Evolutionary conservation across 2,888 invertebrate genomes (phyloP), one percentile per base, ranked within the genome.

Genomic region (Phengaris alcon): DNA sequence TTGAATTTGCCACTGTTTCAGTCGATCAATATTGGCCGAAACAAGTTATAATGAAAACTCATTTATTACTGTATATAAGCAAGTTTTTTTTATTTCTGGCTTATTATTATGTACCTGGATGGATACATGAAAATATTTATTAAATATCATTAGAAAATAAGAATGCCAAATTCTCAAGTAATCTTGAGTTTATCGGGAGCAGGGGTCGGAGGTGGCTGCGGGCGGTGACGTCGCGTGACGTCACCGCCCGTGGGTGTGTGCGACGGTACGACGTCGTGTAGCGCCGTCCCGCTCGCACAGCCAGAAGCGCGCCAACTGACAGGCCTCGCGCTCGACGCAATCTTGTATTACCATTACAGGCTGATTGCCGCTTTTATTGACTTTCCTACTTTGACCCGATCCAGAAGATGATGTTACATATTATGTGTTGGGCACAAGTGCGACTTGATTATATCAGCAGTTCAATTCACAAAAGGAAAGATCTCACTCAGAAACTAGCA

Each of bases 291-390:
- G 82, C 80, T 79, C 77, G 76, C 77, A 78, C 81, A 80, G 82
- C 79, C 35, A 35, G 35, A 35, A 4, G 35, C 35, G 35, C 35
- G 35, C 35, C 87, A 88, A 88, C 88, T 89, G 87, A 89, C 89
- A 89, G 88, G 87, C 87, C 86, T 85, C 88, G 84, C 90, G 90
- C 87, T 90, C 90, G 88, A 91, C 91, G 90, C 89, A 84, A 90
- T 90, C 90, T 90, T 85, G 87, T 87, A 88, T 87, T 84, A n/a
- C 86, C 85, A 88, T 88, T 90, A 89, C 86, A 84, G 85, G 80
- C 79, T 82, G 80, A 69, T 76, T 59, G 73, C 57, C 54, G 52
- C 22, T 70, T 52, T 7, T 72, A 69, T 15, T 48, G n/a, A 48
- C 46, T 69, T 46, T 59, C 7, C 55, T n/a, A 48, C 52, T 52